Evolutionary conservation across 2,888 invertebrate species (phyloP).

Genomic region (Lamproptera curius): DNA sequence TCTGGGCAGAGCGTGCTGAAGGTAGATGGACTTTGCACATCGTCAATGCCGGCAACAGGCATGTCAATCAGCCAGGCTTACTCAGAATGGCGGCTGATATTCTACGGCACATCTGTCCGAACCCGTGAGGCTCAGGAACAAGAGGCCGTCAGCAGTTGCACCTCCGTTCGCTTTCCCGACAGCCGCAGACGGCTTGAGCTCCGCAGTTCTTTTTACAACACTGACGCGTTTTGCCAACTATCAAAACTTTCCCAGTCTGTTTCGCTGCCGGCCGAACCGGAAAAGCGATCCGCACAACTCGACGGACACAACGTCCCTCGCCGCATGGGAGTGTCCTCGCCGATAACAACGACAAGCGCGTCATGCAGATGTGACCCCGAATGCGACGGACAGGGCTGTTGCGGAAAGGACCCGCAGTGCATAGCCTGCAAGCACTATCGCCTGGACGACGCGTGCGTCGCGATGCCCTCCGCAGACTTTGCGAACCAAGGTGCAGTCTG

Average conservation of each 20-base stretch:
- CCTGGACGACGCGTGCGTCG: constrained; percentile 90
- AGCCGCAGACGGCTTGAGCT: constrained; percentile 80
- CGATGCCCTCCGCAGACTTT: constrained; percentile 91
- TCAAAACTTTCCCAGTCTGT: constrained; percentile 86
- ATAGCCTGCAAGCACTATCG: constrained; percentile 90
- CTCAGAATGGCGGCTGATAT: constrained; percentile 97
- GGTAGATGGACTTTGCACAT: constrained; percentile 93
- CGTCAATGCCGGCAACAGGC: constrained; percentile 84
- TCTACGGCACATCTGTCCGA: constrained; percentile 94
- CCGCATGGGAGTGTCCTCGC: constrained; percentile 69
- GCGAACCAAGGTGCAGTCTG: constrained; percentile 89
- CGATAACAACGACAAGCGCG: constrained; percentile 79
- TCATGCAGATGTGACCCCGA: constrained; percentile 88
- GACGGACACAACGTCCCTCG: constrained; percentile 74
- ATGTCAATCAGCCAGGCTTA: constrained; percentile 90
- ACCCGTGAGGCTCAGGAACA: constrained; percentile 86
- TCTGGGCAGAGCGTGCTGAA: constrained; percentile 96
- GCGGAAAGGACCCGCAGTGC: constrained; percentile 91
- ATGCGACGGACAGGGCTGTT: constrained; percentile 88
- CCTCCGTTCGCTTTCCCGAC: constrained; percentile 83
- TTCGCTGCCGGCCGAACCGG: constrained; percentile 87
- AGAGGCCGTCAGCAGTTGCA: constrained; percentile 65
- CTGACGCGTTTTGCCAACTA: constrained; percentile 84
- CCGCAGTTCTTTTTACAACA: constrained; percentile 81
- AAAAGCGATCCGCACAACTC: constrained; percentile 85